Evolutionary conservation across 2,797 vertebrate species (phyloP).

Genomic region (Phrynocephalus vlangalii): DNA sequence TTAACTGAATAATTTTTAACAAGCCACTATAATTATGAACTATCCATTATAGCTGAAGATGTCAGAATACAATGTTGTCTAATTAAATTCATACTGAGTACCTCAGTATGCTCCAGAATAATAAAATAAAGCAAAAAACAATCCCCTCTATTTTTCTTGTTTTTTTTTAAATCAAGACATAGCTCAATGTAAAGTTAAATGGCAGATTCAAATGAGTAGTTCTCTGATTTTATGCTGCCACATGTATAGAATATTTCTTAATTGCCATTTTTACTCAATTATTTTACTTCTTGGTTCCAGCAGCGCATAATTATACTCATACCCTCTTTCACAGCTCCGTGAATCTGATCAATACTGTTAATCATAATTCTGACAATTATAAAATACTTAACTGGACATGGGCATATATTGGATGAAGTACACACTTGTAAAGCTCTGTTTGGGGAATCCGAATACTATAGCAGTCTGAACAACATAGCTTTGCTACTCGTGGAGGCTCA

Average conservation of each 20-base stretch:
- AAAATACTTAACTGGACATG: not conserved
- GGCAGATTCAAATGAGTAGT: not conserved
- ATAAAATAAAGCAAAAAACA: no score
- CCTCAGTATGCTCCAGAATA: not conserved
- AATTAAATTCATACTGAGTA: not conserved
- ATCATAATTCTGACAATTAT: not conserved
- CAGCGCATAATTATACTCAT: not conserved
- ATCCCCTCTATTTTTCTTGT: not conserved
- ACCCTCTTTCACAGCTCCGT: not conserved
- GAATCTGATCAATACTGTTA: not conserved
- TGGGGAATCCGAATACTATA: no score
- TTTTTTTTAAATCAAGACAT: not conserved
- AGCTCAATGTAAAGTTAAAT: not conserved
- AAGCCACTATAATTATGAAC: not conserved
- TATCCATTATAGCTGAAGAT: not conserved
- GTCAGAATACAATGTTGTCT: conserved; percentile 2
- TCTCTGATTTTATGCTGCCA: not conserved
- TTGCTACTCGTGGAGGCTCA: no score
- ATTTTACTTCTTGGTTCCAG: not conserved
- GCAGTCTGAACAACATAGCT: no score
- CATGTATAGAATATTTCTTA: not conserved
- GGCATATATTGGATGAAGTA: not conserved
- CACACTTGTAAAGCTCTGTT: not conserved
- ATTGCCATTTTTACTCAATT: not conserved
- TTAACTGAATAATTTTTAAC: not conserved